Base-by-base conservation (phyloP, 2,113 vertebrate species). In the Clinocottus analis region DNA sequence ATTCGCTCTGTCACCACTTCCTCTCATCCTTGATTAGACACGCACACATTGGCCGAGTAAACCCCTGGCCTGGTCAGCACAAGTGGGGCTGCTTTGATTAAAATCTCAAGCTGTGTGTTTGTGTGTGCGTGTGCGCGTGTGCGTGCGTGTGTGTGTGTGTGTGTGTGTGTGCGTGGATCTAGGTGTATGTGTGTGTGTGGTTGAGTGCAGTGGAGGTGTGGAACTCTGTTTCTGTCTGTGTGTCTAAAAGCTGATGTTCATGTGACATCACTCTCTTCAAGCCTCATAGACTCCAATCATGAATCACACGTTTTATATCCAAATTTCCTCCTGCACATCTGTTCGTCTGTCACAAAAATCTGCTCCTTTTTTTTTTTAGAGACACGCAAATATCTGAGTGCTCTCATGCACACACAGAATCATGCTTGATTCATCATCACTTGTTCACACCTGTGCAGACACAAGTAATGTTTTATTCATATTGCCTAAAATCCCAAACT, bases 11-110 rank as follows among this genome's bases (percentile, higher is more conserved):
- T 92, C 93, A 91, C 85, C 68, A 79, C 85, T 92, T 90, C 83
- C 68, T 87, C 88, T 90, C 85, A 84, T 89, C 91, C 85, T 91
- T 94, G 92, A 94, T 94, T 94, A 94, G 90, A 92, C 90, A 72
- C 33, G 64, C 80, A 82, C 83, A 72, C 75, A 55, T 49, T 69
- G 85, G 88, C 78, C 90, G 85, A 87, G 80, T 80, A 84, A 90
- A 87, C 80, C 83, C 72, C 77, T 86, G 87, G 82, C 89, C 89
- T 85, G 89, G 88, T 89, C 88, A 90, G 81, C 79, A 85, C 77
- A 60, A 62, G 64, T 74, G 71, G 81, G 31, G 75, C 82, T 74
- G 33, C 67, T 55, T 83, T 92, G 92, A 94, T 93, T 93, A 90
- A 87, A 90, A 91, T 83, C 87, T 91, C 84, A 75, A 72, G 49